A percentile compares a stretch with the other conserved stretches of the same genome.
These are phyloP conservation scores for Beaufortia kweichowensis DNA, from an alignment of 2,113 vertebrate species.

Conservation along the genomic window DNA sequence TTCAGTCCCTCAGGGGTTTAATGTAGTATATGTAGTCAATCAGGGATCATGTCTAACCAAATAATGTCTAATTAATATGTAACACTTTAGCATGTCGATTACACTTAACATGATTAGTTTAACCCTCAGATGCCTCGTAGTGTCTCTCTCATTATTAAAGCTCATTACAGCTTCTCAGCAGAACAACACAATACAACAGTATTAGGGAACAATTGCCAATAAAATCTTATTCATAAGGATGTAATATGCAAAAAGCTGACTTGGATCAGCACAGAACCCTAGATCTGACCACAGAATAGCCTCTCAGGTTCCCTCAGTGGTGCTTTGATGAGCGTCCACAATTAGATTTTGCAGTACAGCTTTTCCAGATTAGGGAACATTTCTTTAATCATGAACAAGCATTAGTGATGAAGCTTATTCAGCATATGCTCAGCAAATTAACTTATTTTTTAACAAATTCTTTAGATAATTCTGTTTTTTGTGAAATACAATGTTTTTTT, in stretches of 20 bases:
- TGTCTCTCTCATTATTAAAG: conserved; percentile 7
- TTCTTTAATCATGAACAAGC: too few species aligned
- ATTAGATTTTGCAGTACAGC: too few species aligned
- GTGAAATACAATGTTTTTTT: too few species aligned
- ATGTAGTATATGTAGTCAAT: neutral
- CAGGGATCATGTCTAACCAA: neutral
- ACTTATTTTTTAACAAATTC: too few species aligned
- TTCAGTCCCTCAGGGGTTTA: neutral
- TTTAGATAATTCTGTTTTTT: too few species aligned
- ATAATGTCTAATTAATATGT: conserved; percentile 24
- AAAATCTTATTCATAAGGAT: neutral
- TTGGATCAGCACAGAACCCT: too few species aligned
- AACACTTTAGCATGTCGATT: conserved; percentile 8
- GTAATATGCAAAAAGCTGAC: neutral
- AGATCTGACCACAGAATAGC: too few species aligned
- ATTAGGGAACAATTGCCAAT: neutral
- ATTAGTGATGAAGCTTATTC: too few species aligned
- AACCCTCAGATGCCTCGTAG: conserved; percentile 28
- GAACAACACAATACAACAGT: neutral
- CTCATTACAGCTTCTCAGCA: neutral
- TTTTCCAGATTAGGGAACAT: too few species aligned
- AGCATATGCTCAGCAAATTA: too few species aligned
- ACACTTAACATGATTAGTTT: conserved; percentile 35
- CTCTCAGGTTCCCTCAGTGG: too few species aligned
- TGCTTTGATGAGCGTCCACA: too few species aligned